Conservation (phyloP, 64 coral and sea anemone genomes). For the Montipora sp. region DNA sequence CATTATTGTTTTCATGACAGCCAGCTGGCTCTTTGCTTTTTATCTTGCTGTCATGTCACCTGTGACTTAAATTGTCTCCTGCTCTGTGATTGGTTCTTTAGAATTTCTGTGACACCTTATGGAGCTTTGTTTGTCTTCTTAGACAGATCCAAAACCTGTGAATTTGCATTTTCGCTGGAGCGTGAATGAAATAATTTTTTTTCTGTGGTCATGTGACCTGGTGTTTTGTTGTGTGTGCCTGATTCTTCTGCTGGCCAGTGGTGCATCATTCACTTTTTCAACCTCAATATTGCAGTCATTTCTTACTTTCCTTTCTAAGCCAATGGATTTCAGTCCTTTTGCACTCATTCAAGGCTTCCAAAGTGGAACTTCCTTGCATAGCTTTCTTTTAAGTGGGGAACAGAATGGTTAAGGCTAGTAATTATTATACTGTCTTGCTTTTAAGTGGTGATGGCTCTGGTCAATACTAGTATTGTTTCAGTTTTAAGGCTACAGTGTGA, state of each 20-base stretch:
- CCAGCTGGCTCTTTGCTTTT: slow-evolving; percentile 93
- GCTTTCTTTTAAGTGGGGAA: slow-evolving; percentile 16
- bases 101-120: slow-evolving; percentile 49
- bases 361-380: slow-evolving; percentile 36
- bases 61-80: slow-evolving; percentile 59
- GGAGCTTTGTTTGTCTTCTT: slow-evolving; percentile 74
- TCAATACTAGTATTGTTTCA: neutral
- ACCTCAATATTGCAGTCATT: neutral
- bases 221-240: slow-evolving; percentile 20
- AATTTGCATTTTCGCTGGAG: slow-evolving; percentile 86
- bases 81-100: slow-evolving; percentile 80
- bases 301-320: neutral
- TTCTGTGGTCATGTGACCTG: slow-evolving; percentile 67
- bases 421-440: neutral
- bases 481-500: neutral
- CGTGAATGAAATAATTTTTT: slow-evolving; percentile 59
- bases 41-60: slow-evolving; percentile 76
- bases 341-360: neutral
- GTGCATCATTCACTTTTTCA: neutral
- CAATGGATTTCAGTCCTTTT: slow-evolving; percentile 16
- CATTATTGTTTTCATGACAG: slow-evolving; percentile 40
- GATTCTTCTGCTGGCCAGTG: neutral
- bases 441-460: neutral
- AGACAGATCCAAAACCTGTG: slow-evolving; percentile 48
- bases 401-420: slow-evolving; percentile 99